Conservation (phyloP, 2,888 invertebrate species). For the Hemaris fuciformis region DNA sequence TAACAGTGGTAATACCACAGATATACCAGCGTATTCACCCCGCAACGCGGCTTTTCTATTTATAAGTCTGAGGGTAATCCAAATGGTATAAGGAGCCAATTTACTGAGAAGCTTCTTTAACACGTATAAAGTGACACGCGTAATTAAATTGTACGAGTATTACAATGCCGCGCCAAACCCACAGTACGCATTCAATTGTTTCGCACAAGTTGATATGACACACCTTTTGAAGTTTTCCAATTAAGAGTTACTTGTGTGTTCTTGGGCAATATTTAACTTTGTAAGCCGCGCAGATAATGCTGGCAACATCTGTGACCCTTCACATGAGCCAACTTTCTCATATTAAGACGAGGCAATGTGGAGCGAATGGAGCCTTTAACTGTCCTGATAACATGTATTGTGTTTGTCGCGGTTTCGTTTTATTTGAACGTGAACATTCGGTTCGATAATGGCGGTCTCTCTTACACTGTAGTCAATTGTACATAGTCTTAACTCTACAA, state of each 20-base stretch:
- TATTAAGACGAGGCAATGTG: conserved; percentile 24
- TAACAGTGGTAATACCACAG: background rate
- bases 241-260: conserved; percentile 56
- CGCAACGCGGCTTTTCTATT: too few relatives aligned
- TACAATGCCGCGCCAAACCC: background rate
- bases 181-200: conserved; percentile 49
- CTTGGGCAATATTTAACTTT: conserved; percentile 51
- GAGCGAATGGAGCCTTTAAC: conserved; percentile 9
- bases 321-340: conserved; percentile 36
- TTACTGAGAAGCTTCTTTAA: too few relatives aligned
- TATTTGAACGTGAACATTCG: background rate
- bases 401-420: background rate
- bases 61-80: too few relatives aligned
- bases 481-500: too few relatives aligned
- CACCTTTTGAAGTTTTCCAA: conserved; percentile 72
- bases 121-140: background rate
- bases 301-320: conserved; percentile 51
- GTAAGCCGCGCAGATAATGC: conserved; percentile 51
- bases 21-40: background rate
- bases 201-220: conserved; percentile 23
- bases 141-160: background rate
- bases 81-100: too few relatives aligned
- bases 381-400: conserved; percentile 10
- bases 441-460: too few relatives aligned
- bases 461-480: too few relatives aligned